Evolutionary conservation across 2,797 vertebrate genomes (phyloP).

Genomic region (Chiloscyllium punctatum): DNA sequence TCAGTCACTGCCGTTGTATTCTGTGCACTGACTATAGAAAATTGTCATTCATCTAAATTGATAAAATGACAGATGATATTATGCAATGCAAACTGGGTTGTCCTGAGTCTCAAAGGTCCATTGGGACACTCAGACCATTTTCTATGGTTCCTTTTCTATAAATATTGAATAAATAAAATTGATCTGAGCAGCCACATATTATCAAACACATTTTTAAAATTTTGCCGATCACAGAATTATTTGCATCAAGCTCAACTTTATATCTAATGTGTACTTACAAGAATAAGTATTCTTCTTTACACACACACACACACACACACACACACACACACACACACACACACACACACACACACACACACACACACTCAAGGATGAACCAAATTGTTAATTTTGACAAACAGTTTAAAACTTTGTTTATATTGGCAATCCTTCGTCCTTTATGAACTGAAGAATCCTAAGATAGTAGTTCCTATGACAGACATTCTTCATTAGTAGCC

Average conservation of each 20-base stretch:
- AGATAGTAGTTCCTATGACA: neutral
- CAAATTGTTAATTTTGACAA: neutral
- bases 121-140: neutral
- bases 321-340: neutral
- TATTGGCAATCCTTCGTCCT: neutral
- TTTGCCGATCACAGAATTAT: neutral
- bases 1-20: neutral
- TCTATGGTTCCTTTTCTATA: neutral
- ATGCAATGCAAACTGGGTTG: neutral
- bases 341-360: neutral
- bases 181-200: neutral
- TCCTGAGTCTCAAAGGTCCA: neutral
- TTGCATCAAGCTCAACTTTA: neutral
- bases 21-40: neutral
- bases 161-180: neutral
- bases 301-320: neutral
- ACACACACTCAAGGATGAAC: neutral
- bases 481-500: too few species aligned
- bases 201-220: neutral
- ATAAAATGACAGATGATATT: neutral
- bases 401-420: neutral
- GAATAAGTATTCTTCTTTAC: neutral
- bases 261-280: neutral
- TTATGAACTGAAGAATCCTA: neutral
- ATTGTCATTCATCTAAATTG: conserved; percentile 8